Conservation (phyloP, 2,888 invertebrate genomes). For the Trimorus sp. region DNA sequence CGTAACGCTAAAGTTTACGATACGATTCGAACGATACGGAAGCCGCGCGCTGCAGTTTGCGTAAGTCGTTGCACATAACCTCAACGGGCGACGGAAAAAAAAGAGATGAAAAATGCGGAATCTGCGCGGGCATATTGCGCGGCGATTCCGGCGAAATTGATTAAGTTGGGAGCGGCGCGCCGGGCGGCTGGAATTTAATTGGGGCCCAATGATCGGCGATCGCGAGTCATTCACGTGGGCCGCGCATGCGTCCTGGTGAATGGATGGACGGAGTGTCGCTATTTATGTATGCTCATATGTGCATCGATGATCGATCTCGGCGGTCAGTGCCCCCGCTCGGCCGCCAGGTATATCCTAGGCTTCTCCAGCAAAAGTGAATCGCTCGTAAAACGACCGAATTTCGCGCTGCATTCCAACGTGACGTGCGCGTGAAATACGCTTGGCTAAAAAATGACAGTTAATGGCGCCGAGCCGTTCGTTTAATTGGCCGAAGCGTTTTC, state of each 20-base stretch:
- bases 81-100: too few relatives aligned
- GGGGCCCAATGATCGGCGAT: conserved; percentile 49
- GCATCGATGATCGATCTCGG: conserved; percentile 67
- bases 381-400: conserved; percentile 44
- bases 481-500: conserved; percentile 5
- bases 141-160: background rate
- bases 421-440: conserved; percentile 17
- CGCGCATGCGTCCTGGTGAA: conserved; percentile 64
- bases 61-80: too few relatives aligned
- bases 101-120: too few relatives aligned
- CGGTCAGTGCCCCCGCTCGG: conserved; percentile 61
- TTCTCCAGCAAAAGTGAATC: conserved; percentile 46
- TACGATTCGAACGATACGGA: too few relatives aligned
- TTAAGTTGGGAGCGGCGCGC: conserved; percentile 13
- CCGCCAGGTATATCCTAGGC: conserved; percentile 52
- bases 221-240: conserved; percentile 62
- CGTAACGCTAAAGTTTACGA: background rate
- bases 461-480: conserved; percentile 2
- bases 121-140: background rate
- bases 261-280: conserved; percentile 58
- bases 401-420: conserved; percentile 35
- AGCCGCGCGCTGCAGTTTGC: too few relatives aligned
- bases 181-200: conserved; percentile 53
- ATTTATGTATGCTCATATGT: conserved; percentile 66
- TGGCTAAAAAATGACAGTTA: conserved; percentile 16